Percentiles rank a stretch among this genome's conserved stretches.
Conservation (phyloP, 2,888 invertebrate species). For the Orgyia antiqua region DNA sequence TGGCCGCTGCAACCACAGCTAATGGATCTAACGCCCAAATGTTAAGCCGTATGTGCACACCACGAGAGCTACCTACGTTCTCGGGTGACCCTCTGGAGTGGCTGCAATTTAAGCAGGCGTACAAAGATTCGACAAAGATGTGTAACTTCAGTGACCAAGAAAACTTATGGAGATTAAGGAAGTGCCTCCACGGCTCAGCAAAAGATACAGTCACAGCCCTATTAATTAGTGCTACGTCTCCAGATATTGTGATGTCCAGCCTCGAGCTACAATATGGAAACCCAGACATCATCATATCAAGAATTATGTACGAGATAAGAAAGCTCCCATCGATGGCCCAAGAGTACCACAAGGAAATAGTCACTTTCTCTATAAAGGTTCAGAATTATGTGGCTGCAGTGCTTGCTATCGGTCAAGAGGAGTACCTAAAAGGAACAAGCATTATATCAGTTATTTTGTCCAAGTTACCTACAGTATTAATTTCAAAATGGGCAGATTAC, state of each 20-base stretch:
- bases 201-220: slow-evolving; percentile 2
- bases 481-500: slow-evolving; percentile 26
- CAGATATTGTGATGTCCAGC: background rate
- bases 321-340: slow-evolving; percentile 3
- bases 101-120: slow-evolving; percentile 7
- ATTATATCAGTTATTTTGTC: slow-evolving; percentile 12
- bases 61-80: slow-evolving; percentile 4
- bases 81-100: slow-evolving; percentile 6
- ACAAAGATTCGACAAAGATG: too few relatives aligned
- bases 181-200: slow-evolving; percentile 3
- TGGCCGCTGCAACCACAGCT: background rate
- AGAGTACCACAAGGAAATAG: slow-evolving; percentile 19
- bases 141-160: slow-evolving; percentile 5
- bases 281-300: slow-evolving; percentile 8
- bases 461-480: slow-evolving; percentile 15
- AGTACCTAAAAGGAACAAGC: slow-evolving; percentile 12
- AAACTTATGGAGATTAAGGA: slow-evolving; percentile 7
- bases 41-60: slow-evolving; percentile 3
- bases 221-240: background rate
- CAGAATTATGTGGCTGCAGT: slow-evolving; percentile 17
- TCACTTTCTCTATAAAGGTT: slow-evolving; percentile 17
- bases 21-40: background rate
- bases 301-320: slow-evolving; percentile 3
- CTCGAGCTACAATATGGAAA: slow-evolving; percentile 2
- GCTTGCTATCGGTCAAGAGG: slow-evolving; percentile 8